Evolutionary conservation across 2,797 vertebrate species (phyloP).

Genomic region (Anguilla megastoma): DNA sequence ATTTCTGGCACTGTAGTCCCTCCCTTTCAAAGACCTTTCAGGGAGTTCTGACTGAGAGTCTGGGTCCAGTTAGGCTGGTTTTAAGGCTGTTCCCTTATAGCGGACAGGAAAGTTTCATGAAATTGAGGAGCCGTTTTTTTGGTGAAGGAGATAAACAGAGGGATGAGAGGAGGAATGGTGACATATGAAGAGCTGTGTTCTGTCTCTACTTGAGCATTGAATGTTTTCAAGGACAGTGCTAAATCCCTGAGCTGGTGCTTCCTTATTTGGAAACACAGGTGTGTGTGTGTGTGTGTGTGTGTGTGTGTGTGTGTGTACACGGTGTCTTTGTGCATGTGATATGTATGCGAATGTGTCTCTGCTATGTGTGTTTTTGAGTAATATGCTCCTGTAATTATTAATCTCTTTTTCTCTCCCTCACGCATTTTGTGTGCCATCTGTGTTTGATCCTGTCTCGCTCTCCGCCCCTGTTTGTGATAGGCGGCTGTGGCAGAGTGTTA

Average conservation of each 20-base stretch:
- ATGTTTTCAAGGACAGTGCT: background rate
- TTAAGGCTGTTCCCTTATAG: background rate
- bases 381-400: background rate
- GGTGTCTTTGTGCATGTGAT: background rate
- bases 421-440: conserved; percentile 14
- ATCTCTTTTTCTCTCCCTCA: background rate
- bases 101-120: background rate
- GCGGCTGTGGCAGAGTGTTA: conserved; percentile 87
- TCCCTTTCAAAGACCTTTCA: background rate
- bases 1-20: background rate
- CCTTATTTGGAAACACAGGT: no score
- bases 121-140: background rate
- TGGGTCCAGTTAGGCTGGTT: background rate
- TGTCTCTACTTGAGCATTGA: conserved; percentile 4
- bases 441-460: background rate
- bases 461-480: conserved; percentile 57
- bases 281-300: conserved; percentile 6
- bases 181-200: conserved; percentile 18
- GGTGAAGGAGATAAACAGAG: background rate
- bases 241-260: background rate
- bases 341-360: background rate
- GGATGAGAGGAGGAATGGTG: background rate
- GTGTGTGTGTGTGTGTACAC: background rate
- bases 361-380: background rate
- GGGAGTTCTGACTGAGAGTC: background rate